Conservation (phyloP, 2,113 vertebrate genomes). For the Ptyas mucosa region DNA sequence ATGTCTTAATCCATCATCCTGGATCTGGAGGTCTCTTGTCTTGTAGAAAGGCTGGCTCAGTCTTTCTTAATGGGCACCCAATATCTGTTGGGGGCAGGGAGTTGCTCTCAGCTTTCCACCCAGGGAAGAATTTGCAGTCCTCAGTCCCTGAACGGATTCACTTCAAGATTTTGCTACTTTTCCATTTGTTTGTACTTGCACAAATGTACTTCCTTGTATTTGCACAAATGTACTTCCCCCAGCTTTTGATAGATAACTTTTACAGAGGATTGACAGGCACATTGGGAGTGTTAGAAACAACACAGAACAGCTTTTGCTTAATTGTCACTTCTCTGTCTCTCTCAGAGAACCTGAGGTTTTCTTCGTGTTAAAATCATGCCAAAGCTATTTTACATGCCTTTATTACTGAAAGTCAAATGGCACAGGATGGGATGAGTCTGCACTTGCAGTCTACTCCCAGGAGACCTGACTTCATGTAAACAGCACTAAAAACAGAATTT, state of each 20-base stretch:
- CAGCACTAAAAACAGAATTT: neutral
- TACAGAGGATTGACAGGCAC: neutral
- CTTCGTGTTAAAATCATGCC: neutral
- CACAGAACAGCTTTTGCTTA: neutral
- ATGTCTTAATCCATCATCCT: too few relatives aligned
- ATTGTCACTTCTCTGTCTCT: neutral
- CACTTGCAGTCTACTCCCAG: neutral
- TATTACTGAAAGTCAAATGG: neutral
- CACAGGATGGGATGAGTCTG: neutral
- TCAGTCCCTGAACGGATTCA: neutral
- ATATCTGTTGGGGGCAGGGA: too few relatives aligned
- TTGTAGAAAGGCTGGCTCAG: neutral
- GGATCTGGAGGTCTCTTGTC: too few relatives aligned
- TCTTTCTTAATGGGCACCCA: too few relatives aligned
- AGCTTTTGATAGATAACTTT: neutral
- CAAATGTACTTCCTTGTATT: neutral
- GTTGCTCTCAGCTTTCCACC: neutral
- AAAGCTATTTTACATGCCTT: neutral
- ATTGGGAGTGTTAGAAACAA: neutral
- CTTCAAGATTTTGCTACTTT: neutral
- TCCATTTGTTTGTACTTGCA: neutral
- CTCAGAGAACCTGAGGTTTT: neutral
- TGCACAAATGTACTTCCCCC: neutral
- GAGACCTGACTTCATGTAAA: neutral
- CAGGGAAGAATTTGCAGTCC: neutral